phyloP scores from a whole-genome alignment of 2,113 vertebrate genomes.

The Gracilinanus agilis region DNA sequence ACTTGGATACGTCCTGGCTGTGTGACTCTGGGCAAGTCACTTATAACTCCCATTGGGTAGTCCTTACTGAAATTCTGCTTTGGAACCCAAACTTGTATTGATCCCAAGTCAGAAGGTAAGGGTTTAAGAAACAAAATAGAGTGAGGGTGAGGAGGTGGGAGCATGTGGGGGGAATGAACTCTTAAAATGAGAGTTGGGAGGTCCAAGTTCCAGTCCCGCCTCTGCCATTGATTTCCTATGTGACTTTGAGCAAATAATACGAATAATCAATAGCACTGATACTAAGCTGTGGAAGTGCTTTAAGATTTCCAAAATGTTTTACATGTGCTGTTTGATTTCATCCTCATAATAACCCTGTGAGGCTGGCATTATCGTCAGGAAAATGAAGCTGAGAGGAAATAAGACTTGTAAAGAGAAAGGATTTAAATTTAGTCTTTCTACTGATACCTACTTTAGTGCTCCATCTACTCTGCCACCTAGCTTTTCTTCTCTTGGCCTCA shows the following conservation, averaged over 20 bases:
- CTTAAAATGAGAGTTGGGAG: not conserved
- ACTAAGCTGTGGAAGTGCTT: not conserved
- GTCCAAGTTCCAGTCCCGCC: not conserved
- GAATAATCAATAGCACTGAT: not conserved
- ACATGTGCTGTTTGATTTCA: not conserved
- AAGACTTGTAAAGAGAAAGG: not conserved
- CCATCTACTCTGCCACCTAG: not conserved
- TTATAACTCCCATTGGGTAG: too few relatives aligned
- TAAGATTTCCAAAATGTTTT: not conserved
- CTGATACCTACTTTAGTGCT: not conserved
- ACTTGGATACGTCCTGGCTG: too few relatives aligned
- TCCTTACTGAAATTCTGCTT: too few relatives aligned
- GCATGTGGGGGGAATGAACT: not conserved
- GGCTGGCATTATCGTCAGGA: not conserved
- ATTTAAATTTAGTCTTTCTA: not conserved
- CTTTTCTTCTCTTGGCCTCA: conserved; percentile 13
- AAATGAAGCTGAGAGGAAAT: not conserved
- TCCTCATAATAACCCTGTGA: not conserved
- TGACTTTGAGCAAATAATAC: not conserved
- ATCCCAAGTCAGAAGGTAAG: too few relatives aligned
- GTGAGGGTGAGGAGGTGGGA: not conserved
- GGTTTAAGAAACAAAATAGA: too few relatives aligned
- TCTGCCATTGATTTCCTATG: not conserved
- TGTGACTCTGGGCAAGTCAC: too few relatives aligned
- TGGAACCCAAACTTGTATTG: too few relatives aligned